Conservation (phyloP, 2,113 vertebrate genomes). For the Colinus virginianus region DNA sequence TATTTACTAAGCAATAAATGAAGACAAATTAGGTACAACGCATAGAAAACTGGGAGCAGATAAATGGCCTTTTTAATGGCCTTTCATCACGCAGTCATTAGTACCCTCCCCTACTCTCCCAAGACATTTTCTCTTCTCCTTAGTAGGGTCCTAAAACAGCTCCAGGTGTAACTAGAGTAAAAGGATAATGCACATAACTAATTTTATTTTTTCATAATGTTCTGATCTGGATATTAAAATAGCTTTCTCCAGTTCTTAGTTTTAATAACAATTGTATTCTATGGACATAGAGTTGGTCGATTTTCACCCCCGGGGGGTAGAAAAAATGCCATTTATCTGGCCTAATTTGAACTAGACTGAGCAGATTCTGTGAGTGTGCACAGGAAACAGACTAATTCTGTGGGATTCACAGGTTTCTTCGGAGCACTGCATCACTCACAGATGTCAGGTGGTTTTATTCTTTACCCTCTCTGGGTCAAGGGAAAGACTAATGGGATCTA, state of each 20-base stretch:
- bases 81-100: not conserved
- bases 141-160: not conserved
- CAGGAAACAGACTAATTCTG: not conserved
- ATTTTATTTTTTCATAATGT: not conserved
- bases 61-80: not conserved
- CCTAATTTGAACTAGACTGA: not conserved
- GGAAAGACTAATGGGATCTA: not conserved
- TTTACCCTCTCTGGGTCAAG: not conserved
- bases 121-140: not conserved
- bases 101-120: not conserved
- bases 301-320: not conserved
- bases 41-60: not conserved
- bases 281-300: accelerated
- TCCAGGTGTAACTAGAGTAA: not conserved
- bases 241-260: not conserved
- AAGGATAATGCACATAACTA: not conserved
- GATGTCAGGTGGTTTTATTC: not conserved
- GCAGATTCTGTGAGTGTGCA: not conserved
- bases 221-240: not conserved
- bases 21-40: not conserved
- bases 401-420: not conserved
- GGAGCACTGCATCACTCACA: no score
- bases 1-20: not conserved
- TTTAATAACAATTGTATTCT: not conserved
- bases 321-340: not conserved